These are phyloP conservation scores for Avahi laniger DNA, from an alignment of 2,797 vertebrate genomes.

Conservation along the genomic window DNA sequence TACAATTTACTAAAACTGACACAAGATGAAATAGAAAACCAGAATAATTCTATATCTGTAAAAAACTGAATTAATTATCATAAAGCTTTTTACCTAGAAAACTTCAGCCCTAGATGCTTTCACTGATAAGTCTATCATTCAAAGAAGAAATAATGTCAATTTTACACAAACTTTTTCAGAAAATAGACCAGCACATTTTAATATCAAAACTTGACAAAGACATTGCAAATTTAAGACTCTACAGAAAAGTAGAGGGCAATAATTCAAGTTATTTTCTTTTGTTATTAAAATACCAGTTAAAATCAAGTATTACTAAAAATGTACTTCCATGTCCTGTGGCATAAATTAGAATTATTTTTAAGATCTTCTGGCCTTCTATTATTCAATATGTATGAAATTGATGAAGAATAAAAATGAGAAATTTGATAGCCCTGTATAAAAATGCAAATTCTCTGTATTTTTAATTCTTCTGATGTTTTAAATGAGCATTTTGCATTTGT, in stretches of 20 bases:
- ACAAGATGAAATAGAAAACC: conserved; percentile 30
- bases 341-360: not conserved
- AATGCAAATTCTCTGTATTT: not conserved
- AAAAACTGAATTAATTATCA: not conserved
- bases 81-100: not conserved
- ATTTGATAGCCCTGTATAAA: not conserved
- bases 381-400: not conserved
- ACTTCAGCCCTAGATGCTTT: not conserved
- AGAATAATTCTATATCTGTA: not conserved
- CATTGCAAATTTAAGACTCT: not conserved
- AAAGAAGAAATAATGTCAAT: not conserved
- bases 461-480: not conserved
- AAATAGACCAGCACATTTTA: not conserved
- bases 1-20: not conserved
- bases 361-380: not conserved
- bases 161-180: not conserved
- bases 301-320: not conserved
- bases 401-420: not conserved
- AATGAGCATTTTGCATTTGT: not conserved
- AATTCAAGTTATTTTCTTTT: not conserved
- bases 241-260: not conserved
- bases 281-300: not conserved
- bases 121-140: not conserved
- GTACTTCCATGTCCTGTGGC: not conserved
- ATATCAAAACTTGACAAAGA: not conserved